These are phyloP conservation scores for Pitangus sulphuratus DNA, from an alignment of 2,797 vertebrate genomes.

Conservation along the genomic window DNA sequence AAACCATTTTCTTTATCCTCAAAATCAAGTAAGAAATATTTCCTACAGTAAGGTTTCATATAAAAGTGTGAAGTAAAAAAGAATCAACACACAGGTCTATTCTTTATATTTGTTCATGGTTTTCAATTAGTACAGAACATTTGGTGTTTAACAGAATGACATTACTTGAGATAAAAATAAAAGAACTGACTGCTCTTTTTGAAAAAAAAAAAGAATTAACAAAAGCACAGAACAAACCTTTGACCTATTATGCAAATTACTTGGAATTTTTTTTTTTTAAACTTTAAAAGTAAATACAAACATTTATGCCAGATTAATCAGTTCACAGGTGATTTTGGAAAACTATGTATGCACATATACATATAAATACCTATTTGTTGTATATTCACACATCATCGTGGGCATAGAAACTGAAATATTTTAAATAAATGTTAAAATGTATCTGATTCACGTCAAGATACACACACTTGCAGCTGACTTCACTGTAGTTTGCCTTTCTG, in stretches of 20 bases:
- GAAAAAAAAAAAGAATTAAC: background rate
- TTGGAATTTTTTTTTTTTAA: background rate
- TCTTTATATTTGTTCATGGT: background rate
- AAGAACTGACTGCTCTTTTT: background rate
- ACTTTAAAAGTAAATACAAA: background rate
- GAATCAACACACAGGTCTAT: background rate
- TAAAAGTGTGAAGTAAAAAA: background rate
- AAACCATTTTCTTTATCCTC: background rate
- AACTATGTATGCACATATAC: background rate
- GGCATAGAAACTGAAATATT: background rate
- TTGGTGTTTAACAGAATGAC: background rate
- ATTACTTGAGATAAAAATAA: background rate
- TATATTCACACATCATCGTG: background rate
- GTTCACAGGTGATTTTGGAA: background rate
- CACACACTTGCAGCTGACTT: background rate
- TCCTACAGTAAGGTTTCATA: background rate
- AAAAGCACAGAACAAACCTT: background rate
- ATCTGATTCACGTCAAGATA: background rate
- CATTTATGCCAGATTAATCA: background rate
- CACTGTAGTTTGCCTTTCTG: background rate
- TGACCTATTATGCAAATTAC: background rate
- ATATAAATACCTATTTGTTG: background rate
- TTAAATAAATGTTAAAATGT: background rate
- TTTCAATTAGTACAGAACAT: background rate
- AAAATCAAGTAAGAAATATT: background rate